These are phyloP conservation scores for Melinaea marsaeus DNA, from an alignment of 2,888 invertebrate species.

Conservation along the genomic window DNA sequence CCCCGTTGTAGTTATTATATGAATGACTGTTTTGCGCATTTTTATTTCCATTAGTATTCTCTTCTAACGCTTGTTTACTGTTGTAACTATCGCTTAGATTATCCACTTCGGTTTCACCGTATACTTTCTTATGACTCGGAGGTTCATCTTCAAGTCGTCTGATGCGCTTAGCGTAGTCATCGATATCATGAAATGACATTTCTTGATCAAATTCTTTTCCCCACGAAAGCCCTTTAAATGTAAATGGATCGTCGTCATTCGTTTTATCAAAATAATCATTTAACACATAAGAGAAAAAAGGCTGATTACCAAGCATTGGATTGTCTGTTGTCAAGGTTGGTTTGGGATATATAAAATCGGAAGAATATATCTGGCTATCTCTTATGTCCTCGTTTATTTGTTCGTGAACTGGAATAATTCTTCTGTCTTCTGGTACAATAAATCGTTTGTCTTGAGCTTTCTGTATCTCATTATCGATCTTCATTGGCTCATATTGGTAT, in stretches of 20 bases:
- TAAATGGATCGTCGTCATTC: constrained; percentile 50
- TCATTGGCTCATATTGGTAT: constrained; percentile 52
- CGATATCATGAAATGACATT: constrained; percentile 29
- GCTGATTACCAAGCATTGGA: constrained; percentile 52
- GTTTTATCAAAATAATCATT: constrained; percentile 59
- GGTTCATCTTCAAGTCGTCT: constrained; percentile 36
- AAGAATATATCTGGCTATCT: constrained; percentile 26
- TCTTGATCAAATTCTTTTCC: constrained; percentile 49
- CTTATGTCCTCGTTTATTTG: constrained; percentile 45
- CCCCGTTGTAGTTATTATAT: constrained; percentile 35
- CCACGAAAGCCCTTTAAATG: constrained; percentile 56
- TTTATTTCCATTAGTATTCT: constrained; percentile 39
- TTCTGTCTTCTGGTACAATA: constrained; percentile 32
- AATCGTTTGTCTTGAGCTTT: constrained; percentile 62
- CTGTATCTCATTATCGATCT: constrained; percentile 42
- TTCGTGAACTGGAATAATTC: constrained; percentile 62
- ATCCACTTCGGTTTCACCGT: constrained; percentile 5
- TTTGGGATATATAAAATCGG: constrained; percentile 27
- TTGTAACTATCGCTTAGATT: constrained; percentile 37
- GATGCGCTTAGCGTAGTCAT: constrained; percentile 37
- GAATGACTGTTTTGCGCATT: constrained; percentile 38
- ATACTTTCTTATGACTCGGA: constrained; percentile 17
- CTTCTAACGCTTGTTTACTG: constrained; percentile 40
- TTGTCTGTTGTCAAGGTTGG: constrained; percentile 43
- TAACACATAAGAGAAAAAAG: constrained; percentile 59